Evolutionary conservation across 2,888 invertebrate species (phyloP).

Genomic region (Prosopocoilus inquinatus): DNA sequence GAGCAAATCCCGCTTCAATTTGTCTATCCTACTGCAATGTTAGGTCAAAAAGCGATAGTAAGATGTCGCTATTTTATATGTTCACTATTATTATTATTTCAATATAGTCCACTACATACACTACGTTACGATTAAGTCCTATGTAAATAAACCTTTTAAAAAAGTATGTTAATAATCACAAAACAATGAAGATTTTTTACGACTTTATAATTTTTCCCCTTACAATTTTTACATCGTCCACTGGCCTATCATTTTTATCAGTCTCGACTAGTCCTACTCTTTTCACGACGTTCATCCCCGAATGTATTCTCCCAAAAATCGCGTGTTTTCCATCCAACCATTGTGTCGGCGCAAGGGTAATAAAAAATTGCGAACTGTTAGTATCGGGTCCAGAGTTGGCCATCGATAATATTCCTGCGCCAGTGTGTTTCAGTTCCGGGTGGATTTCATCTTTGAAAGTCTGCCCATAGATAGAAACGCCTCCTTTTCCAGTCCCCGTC

Average conservation of each 20-base stretch:
- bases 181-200: slow-evolving; percentile 28
- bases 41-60: neutral
- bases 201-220: slow-evolving; percentile 55
- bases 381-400: slow-evolving; percentile 97
- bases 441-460: slow-evolving; percentile 95
- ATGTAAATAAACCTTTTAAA: too few relatives aligned
- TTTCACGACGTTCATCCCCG: slow-evolving; percentile 89
- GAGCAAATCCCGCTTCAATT: too few relatives aligned
- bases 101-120: neutral
- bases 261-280: slow-evolving; percentile 92
- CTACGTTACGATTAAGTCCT: neutral
- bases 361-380: slow-evolving; percentile 98
- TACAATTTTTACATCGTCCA: slow-evolving; percentile 81
- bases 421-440: slow-evolving; percentile 93
- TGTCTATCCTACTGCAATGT: too few relatives aligned
- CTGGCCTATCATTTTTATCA: slow-evolving; percentile 88
- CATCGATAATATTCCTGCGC: slow-evolving; percentile 89
- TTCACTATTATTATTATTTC: neutral
- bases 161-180: too few relatives aligned
- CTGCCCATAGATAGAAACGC: slow-evolving; percentile 94
- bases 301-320: slow-evolving; percentile 88
- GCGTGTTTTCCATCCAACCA: slow-evolving; percentile 98
- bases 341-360: slow-evolving; percentile 93
- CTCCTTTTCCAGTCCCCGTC: slow-evolving; percentile 89
- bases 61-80: neutral